Evolutionary conservation across 2,888 invertebrate genomes (phyloP).

Genomic region (Trichogramma dendrolimi): DNA sequence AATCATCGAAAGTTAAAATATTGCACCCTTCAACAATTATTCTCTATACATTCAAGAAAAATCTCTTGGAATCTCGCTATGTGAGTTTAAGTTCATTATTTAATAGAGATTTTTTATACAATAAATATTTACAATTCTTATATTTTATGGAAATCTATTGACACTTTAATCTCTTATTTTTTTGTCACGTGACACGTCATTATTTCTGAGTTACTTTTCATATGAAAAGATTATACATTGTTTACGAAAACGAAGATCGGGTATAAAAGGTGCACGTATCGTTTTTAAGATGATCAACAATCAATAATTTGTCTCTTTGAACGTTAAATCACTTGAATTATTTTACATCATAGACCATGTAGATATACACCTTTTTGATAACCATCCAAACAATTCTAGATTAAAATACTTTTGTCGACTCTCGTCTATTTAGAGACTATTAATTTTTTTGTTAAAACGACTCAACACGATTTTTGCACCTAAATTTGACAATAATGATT

Average conservation of each 20-base stretch:
- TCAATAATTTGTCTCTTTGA: slow-evolving; percentile 7
- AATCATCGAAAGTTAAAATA: no score
- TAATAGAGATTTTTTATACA: no score
- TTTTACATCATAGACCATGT: not conserved
- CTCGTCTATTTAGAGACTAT: not conserved
- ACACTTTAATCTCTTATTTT: slow-evolving; percentile 30
- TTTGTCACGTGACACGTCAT: slow-evolving; percentile 18
- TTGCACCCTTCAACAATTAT: no score
- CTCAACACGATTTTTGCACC: slow-evolving; percentile 9
- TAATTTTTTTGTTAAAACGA: not conserved
- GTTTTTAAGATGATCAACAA: slow-evolving; percentile 4
- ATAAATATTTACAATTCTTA: no score
- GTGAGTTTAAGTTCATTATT: no score
- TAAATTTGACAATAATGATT: slow-evolving; percentile 7
- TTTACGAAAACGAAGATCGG: slow-evolving; percentile 33
- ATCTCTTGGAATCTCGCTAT: no score
- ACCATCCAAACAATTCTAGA: not conserved
- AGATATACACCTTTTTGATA: not conserved
- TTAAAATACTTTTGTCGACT: not conserved
- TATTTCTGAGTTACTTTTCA: slow-evolving; percentile 26
- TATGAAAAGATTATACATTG: slow-evolving; percentile 35
- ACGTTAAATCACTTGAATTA: not conserved
- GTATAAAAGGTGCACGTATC: slow-evolving; percentile 34
- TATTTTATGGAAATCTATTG: slow-evolving; percentile 33
- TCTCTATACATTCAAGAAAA: no score